Evolutionary conservation across 2,888 invertebrate genomes (phyloP).

Genomic region (Drosophila borealis): DNA sequence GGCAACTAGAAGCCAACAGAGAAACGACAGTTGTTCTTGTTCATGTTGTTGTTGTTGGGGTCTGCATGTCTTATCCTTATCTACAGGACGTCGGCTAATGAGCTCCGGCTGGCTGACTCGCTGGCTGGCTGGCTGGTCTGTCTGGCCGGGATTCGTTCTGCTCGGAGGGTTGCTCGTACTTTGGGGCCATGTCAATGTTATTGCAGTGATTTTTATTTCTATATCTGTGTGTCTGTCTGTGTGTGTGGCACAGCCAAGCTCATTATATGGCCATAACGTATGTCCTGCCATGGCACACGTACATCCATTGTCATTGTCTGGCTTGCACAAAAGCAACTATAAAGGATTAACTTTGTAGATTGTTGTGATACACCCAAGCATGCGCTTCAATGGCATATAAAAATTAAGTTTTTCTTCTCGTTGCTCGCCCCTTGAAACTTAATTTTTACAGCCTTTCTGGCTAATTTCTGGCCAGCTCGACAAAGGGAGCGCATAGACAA

Average conservation of each 20-base stretch:
- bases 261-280: conserved; percentile 83
- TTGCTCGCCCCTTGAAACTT: conserved; percentile 24
- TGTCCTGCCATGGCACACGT: conserved; percentile 30
- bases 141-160: conserved; percentile 31
- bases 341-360: conserved; percentile 72
- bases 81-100: conserved; percentile 72
- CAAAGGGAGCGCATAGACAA: conserved; percentile 4
- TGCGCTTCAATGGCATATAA: conserved; percentile 27
- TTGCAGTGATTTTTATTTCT: conserved; percentile 70
- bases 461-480: conserved; percentile 57
- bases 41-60: conserved; percentile 22
- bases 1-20: conserved; percentile 24
- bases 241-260: conserved; percentile 58
- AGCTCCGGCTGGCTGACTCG: conserved; percentile 50
- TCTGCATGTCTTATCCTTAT: conserved; percentile 62
- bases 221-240: conserved; percentile 7
- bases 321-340: conserved; percentile 38
- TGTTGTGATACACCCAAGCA: conserved; percentile 36
- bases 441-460: conserved; percentile 61
- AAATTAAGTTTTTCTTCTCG: conserved; percentile 61
- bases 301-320: conserved; percentile 51
- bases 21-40: conserved; percentile 33
- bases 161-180: conserved; percentile 43
- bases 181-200: conserved; percentile 68
- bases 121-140: conserved; percentile 14